Conservation (phyloP, 2,797 vertebrate genomes). For the Malurus splendens region DNA sequence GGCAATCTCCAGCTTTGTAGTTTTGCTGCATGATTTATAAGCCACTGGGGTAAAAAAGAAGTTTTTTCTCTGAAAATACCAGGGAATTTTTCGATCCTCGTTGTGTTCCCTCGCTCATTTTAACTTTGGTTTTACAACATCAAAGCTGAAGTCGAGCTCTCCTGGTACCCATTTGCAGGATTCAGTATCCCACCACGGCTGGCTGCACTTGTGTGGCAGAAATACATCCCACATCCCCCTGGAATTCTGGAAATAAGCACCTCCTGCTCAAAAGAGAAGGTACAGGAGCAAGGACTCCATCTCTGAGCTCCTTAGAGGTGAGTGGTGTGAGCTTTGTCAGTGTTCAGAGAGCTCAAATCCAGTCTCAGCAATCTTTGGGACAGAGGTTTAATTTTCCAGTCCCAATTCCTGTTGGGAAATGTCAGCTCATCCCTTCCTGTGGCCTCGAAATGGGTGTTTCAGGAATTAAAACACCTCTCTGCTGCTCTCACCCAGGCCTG, state of each 20-base stretch:
- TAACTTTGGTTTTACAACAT: background rate
- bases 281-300: background rate
- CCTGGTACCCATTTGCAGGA: background rate
- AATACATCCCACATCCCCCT: background rate
- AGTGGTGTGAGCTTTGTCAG: fast-evolving
- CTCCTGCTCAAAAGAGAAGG: background rate
- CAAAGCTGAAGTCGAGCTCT: background rate
- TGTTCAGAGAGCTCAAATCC: background rate
- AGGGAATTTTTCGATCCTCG: background rate
- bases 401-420: background rate
- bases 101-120: background rate
- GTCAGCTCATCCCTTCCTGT: background rate
- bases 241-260: background rate
- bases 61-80: background rate
- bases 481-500: background rate
- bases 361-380: fast-evolving
- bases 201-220: background rate
- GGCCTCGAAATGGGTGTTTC: background rate
- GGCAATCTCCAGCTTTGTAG: constrained; percentile 28
- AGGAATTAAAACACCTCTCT: background rate
- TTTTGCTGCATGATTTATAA: constrained; percentile 54
- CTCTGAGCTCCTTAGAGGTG: background rate
- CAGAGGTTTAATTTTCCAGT: background rate
- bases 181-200: background rate
- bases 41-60: background rate